Evolutionary conservation across 2,888 invertebrate species (phyloP).

Genomic region (Drepanosiphum platanoidis): DNA sequence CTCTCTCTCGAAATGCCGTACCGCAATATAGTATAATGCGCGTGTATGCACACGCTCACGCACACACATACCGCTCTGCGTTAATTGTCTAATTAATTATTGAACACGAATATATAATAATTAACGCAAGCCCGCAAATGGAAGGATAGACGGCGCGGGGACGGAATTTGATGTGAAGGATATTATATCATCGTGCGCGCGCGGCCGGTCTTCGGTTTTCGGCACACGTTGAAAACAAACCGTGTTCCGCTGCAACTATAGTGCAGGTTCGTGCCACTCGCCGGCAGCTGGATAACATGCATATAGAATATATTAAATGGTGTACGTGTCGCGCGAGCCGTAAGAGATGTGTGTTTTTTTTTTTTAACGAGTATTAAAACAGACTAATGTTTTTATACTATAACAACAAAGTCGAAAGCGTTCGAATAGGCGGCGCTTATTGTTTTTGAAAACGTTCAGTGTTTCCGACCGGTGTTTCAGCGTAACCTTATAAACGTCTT

Average conservation of each 20-base stretch:
- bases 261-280: not conserved
- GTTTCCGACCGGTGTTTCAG: too few species aligned
- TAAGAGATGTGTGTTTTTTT: too few species aligned
- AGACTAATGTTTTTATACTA: too few species aligned
- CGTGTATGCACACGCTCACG: too few species aligned
- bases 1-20: not conserved
- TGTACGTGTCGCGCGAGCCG: too few species aligned
- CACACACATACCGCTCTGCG: not conserved
- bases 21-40: not conserved
- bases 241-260: not conserved
- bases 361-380: too few species aligned
- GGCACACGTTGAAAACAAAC: not conserved
- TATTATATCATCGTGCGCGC: not conserved
- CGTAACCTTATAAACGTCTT: too few species aligned
- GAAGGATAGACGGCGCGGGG: not conserved
- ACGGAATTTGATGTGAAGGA: not conserved
- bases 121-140: not conserved
- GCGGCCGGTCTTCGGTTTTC: not conserved
- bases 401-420: too few species aligned
- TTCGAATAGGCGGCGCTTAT: too few species aligned
- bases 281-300: too few species aligned
- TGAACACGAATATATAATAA: not conserved
- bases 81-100: not conserved
- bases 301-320: too few species aligned
- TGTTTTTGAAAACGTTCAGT: too few species aligned